phyloP scores from a whole-genome alignment of 2,888 invertebrate species.

The Drosophila setosimentum region DNA sequence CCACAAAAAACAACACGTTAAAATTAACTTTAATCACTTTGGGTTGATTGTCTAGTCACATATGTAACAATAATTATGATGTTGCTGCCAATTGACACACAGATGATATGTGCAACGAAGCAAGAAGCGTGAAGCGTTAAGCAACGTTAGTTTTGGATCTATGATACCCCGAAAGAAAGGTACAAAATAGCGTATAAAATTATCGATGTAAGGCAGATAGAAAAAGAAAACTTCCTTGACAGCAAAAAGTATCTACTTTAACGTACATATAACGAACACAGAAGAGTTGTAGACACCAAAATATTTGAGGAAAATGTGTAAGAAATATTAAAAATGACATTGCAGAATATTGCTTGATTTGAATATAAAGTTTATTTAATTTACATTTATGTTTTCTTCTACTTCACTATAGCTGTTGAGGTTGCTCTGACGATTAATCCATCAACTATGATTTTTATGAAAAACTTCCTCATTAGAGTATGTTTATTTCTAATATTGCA shows the following conservation, averaged over 20 bases:
- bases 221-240: neutral
- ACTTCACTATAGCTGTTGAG: neutral
- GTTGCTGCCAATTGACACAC: conserved; percentile 59
- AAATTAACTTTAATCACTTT: conserved; percentile 70
- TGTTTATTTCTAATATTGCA: neutral
- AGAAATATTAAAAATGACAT: neutral
- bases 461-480: neutral
- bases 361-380: neutral
- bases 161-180: neutral
- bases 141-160: conserved; percentile 23
- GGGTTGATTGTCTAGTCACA: conserved; percentile 44
- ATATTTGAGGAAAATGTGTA: neutral
- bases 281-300: neutral
- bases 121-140: conserved; percentile 62
- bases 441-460: neutral
- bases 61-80: conserved; percentile 55
- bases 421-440: neutral
- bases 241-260: neutral
- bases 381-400: neutral
- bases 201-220: neutral
- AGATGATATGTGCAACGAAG: conserved; percentile 12
- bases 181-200: neutral
- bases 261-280: neutral
- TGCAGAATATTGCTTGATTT: neutral
- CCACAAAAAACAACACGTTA: conserved; percentile 43